Base-by-base conservation (phyloP, 2,113 vertebrate species). In the Hippocampus zosterae region DNA sequence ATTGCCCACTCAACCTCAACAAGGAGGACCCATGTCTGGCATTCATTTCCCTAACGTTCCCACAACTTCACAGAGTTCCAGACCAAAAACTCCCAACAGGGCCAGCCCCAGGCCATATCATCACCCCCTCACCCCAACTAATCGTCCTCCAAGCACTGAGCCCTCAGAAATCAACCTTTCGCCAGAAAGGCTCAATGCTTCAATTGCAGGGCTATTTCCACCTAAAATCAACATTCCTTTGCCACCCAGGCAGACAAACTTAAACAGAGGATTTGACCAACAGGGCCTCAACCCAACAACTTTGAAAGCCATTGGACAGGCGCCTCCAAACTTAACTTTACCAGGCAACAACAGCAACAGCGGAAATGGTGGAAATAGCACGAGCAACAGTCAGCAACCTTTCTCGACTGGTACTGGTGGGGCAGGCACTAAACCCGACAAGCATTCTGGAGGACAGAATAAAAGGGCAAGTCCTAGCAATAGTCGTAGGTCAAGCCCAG, bases 161-260 rank as follows among this genome's bases (percentile, higher is more conserved):
- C 96, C 97, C 11, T 98, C 97, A 50, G 97, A 99, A 91, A 99
- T 99, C 13, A 99, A 95, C 85, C 91, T 99, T 56, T 99, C 97
- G 73, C 97, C 97, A 59, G 97, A 99, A 88, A 94, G 97, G 83
- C 92, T 99, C 67, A 99, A 99, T 73, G 97, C 97, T 62, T 99
- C 97, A 33, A 98, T 98, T 83, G 97, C 97, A 77, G 97, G 97
- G 55, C 93, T 99, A 18, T 99, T 99, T 71, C 97, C 97, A 78
- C 97, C 97, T 41, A 98, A 98, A 76, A 99, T 99, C 76, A 99
- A 99, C 94, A 98, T 99, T 91, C 96, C 96, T 83, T 90, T 98
- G 77, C 97, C 96, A 86, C 97, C 96, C 7, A 92, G 96, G 82
- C 93, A 93, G 77, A 94, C 95, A 68, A 96, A 91, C 85, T 89